Base-by-base conservation (phyloP, 2,888 invertebrate genomes). In the Ommatoiulus sabulosus region DNA sequence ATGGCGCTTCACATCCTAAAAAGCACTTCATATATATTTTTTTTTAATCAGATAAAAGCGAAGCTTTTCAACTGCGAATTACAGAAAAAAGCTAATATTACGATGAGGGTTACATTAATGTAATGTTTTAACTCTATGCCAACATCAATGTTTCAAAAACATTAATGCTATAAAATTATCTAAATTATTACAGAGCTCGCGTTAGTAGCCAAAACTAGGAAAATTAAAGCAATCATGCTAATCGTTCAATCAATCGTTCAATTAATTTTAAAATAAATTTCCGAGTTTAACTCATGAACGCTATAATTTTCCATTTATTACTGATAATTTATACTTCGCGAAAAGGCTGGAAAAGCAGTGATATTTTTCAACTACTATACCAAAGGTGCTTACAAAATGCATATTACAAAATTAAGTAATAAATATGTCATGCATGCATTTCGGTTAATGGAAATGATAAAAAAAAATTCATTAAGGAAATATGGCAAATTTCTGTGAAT, bases 41-140 rank as follows among this genome's bases (percentile, higher is more conserved):
- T 80, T 80, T 35, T 35, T 35, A 80, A 80, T 35, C 12, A 80
- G 12, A 80, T 5, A 35, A 63, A 63, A 80, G 80, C 35, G 35
- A 80, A 35, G 80, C 80, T 80, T 80, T 80, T 80, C 35, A 80
- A 80, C 80, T 80, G 80, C 80, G 80, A 35, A 80, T 80, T 80
- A 80, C 80, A 80, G 80, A 80, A 80, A 80, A 80, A 80, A 80
- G 80, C 80, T 35, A 80, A 35, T 72, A 24, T 80, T 35, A 80
- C 24, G 80, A 72, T 72, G 35, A 80, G 80, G 80, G 12, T 80
- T 80, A 80, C 80, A 80, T 80, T 80, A 80, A 80, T 80, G 80
- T 80, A 80, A 80, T 80, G 80, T 80, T 80, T 35, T 80, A 80
- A 80, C 35, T 80, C 80, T 80, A 80, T 80, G 35, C 80, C 35